Evolutionary conservation across 2,888 invertebrate genomes (phyloP).

Genomic region (Caenorhabditis sp.): DNA sequence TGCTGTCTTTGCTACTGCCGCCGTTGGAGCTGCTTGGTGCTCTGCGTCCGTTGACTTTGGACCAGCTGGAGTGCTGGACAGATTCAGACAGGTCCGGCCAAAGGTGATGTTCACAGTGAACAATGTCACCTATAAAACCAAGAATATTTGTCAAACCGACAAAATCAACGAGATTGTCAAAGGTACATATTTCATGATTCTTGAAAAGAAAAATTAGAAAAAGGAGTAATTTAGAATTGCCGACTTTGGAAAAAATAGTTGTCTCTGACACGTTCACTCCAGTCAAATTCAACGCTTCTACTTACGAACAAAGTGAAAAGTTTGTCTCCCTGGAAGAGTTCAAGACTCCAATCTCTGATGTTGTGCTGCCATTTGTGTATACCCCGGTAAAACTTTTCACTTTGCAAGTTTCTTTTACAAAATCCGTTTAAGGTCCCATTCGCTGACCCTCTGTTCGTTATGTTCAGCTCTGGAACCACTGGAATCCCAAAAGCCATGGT

Average conservation of each 20-base stretch:
- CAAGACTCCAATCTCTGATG: slow-evolving; percentile 40
- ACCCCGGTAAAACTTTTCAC: slow-evolving; percentile 41
- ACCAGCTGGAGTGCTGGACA: slow-evolving; percentile 83
- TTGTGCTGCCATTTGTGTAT: slow-evolving; percentile 54
- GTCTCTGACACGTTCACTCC: slow-evolving; percentile 68
- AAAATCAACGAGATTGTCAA: slow-evolving; percentile 85
- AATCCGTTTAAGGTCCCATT: slow-evolving; percentile 86
- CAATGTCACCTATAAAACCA: slow-evolving; percentile 86
- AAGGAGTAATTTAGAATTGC: slow-evolving; percentile 63
- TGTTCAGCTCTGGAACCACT: slow-evolving; percentile 87
- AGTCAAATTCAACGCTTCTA: slow-evolving; percentile 52
- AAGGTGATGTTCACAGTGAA: slow-evolving; percentile 86
- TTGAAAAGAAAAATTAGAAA: background rate
- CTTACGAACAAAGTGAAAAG: slow-evolving; percentile 62
- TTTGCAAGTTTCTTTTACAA: too few relatives aligned
- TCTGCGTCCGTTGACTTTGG: slow-evolving; percentile 86
- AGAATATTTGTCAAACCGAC: slow-evolving; percentile 85
- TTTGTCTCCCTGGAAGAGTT: slow-evolving; percentile 64
- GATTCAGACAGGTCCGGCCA: slow-evolving; percentile 85
- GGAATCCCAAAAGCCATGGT: slow-evolving; percentile 86
- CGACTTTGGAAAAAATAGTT: slow-evolving; percentile 75
- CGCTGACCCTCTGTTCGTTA: slow-evolving; percentile 86
- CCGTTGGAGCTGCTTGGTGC: slow-evolving; percentile 86
- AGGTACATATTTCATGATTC: too few relatives aligned
- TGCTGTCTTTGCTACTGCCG: slow-evolving; percentile 85